Evolutionary conservation across 37 sponge, comb jelly and placozoan species (phyloP), one percentile per base, ranked within the genome.

Genomic region (Halisarca cf. caerulea): DNA sequence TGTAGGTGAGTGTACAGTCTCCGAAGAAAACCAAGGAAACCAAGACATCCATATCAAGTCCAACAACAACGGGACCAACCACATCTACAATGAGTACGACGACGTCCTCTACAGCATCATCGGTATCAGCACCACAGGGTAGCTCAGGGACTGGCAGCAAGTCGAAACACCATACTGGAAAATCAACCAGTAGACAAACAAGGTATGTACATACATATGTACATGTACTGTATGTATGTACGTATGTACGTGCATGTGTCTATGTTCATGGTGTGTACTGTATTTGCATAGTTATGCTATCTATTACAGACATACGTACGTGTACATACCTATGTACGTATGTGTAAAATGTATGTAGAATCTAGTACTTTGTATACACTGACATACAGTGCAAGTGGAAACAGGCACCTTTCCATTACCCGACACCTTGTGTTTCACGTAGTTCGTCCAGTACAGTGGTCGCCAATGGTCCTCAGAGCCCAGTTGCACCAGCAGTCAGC

Each of bases 201-300:
- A 62, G 64, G 73, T 71, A 71, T 30, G 30, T 71, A 37, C 73
- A 34, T 71, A 71, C 73, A 32, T 71, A 37, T 38, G 73, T 71
- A 37, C 73, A 71, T 71, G 39, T 15, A 62, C n/a, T 20, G 6
- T 30, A 62, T 15, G 64, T 62, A 30, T 62, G 30, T 28, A 62
- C 6, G 30, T 62, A 23, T 28, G 30, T 15, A 62, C 64, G 30
- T 28, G 15, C 64, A 62, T 23, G 6, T 62, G 18, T 20, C 64
- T 62, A 11, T n/a, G n/a, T n/a, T n/a, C n/a, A n/a, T n/a, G n/a
- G n/a, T n/a, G n/a, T n/a, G n/a, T n/a, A n/a, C n/a, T n/a, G n/a
- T n/a, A n/a, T n/a, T n/a, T n/a, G n/a, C n/a, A n/a, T n/a, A n/a
- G n/a, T n/a, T n/a, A n/a, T n/a, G n/a, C n/a, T n/a, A n/a, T n/a